Base-by-base conservation (phyloP, 2,113 vertebrate species). In the Candoia aspera region DNA sequence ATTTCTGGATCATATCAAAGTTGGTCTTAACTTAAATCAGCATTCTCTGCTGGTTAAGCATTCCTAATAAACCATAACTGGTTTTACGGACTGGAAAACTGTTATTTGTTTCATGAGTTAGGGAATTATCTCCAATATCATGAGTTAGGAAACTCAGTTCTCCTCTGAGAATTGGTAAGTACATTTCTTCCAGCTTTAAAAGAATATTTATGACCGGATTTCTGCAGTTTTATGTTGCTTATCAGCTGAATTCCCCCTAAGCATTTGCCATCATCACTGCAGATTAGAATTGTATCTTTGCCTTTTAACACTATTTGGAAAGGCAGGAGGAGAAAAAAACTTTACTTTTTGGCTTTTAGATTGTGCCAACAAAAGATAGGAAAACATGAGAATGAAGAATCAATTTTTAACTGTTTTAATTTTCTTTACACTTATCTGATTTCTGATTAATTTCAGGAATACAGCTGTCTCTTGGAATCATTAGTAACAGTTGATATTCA, bases 281-380 rank as follows among this genome's bases (percentile, higher is more conserved):
- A 90, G 23, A 90, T 59, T 46, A 91, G 60, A 91, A 86, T 64
- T 64, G 59, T 58, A 85, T 68, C 37, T 37, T 54, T 64, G 19
- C 46, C 59, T 54, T 91, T 37, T 37, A 64, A 37, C 23, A 33
- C 19, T 55, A 21, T 26, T 91, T 26, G 23, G 49, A 87, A 86
- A 55, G 64, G 21, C n/a, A 55, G 84, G 10, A 21, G 15, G 33
- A 3, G 8, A 42, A 89, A 42, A 17, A n/a, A 12, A 19, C 6
- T 17, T 37, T 55, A 55, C 19, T 26, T 64, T 84, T 86, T 1
- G 29, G 12, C 29, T 68, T 29, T 10, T 54, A 53, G 62, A 79
- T 49, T 6, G 24, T 23, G 6, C 6, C 13, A 62, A 49, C 4
- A 53, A 23, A 85, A 83, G 12, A 37, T 64, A 33, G 15, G 13